Base-by-base conservation (phyloP, 2,113 vertebrate genomes). In the Fulica atra region DNA sequence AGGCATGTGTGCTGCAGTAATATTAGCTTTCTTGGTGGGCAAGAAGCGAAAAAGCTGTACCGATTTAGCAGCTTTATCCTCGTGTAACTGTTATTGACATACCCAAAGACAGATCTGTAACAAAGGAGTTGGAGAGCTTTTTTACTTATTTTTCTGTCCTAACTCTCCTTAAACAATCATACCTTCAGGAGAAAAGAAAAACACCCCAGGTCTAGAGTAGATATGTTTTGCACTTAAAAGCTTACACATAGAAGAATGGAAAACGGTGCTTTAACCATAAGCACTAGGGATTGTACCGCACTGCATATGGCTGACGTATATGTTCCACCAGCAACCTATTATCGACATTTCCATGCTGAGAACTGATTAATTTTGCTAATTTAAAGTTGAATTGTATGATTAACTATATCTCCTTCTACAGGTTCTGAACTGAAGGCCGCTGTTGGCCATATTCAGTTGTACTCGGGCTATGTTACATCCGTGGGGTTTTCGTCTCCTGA, bases 261-360 rank as follows among this genome's bases (percentile, higher is more conserved):
- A 70, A 72, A 15, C 1, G 15, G 35, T 56, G 50, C 15, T 82
- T 82, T 64, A 82, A 44, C 12, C 7, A 7, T 44, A 60, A 66
- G 13, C n/a, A 14, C 17, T 28, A 35, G 29, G 16, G 29, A 35
- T 13, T 64, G 38, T 11, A 12, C 31, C 0, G 0, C 24, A 17
- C 16, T 9, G 26, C 0, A 0, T 9, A 26, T 13, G 24, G 70
- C 42, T 6, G 40, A 35, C 3, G 3, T 17, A 2, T 5, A 15
- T 16, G 10, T 10, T 53, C 56, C 59, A 81, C 25, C 16, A 83
- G 31, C 46, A 44, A 44, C 4, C 17, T 59, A 4, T 16, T 24
- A 28, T 12, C 3, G 12, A 48, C 21, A 24, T 65, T 91, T 72
- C 50, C 61, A 44, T 85, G 44, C 17, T 65, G 38, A 31, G 25